Evolutionary conservation across 1,140 invertebrate genomes (phyloP), one percentile per base, ranked within the genome.

Genomic region (Cydia amplana): DNA sequence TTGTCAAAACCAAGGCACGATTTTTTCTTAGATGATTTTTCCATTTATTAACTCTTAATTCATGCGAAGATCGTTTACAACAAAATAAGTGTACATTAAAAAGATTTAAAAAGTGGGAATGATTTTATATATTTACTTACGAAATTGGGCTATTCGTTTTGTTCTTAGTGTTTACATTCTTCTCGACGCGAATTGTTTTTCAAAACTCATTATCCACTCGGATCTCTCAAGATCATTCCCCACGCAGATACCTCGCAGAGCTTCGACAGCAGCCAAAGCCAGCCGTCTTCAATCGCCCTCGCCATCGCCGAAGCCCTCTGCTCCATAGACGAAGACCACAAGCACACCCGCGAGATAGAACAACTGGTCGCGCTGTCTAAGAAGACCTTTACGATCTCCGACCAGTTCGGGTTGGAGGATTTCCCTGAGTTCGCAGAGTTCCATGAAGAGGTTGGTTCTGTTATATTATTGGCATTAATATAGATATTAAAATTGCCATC

Each of bases 301-400:
- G 95, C 95, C 0, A 87, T 97, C 0, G 95, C 95, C 0, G 96
- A 97, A 87, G 95, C 95, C 0, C 92, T 97, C 12, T 97, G 96
- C 81, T 95, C 95, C n/a, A 95, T 96, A 40, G 96, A 97, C 82
- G 95, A 96, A 79, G 95, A 96, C 65, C 94, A 96, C 80, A 96
- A 96, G 79, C 95, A 97, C 75, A 96, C 95, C 0, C 93, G 94
- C 72, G 94, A 96, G 80, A 95, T 97, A 67, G 92, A 95, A 1
- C 85, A 93, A 43, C 93, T 96, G 7, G 83, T 96, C 16, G 87
- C 91, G 20, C 92, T 94, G 73, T 93, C 94, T 18, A 94, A 94
- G 75, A 91, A 93, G n/a, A 84, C 80, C 16, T 86, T 86, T 46
- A 78, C 86, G 2, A 73, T 90, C 5, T 86, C 89, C 63, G 83